Percentiles rank a stretch among this genome's conserved stretches.
Evolutionary conservation across 2,888 invertebrate species (phyloP).

Genomic region (Euphydryas editha): DNA sequence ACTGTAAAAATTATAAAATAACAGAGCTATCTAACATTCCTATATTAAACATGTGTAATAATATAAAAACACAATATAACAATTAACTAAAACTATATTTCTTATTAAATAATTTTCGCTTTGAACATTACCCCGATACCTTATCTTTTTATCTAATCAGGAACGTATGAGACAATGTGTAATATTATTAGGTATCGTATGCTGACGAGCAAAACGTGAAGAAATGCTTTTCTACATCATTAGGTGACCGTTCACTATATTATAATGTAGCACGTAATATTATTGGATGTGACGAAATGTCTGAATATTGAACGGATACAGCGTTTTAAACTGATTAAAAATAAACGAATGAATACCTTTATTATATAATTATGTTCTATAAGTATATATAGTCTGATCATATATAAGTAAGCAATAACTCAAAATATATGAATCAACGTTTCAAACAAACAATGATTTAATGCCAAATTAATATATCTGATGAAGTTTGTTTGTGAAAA

Average conservation of each 20-base stretch:
- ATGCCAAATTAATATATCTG: too few species aligned
- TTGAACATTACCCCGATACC: background rate
- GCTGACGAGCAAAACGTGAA: slow-evolving; percentile 52
- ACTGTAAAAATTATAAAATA: slow-evolving; percentile 27
- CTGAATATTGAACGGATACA: slow-evolving; percentile 5
- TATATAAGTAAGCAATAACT: too few species aligned
- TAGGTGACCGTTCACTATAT: slow-evolving; percentile 26
- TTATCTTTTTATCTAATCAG: slow-evolving; percentile 30
- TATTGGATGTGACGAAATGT: slow-evolving; percentile 15
- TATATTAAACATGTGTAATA: background rate
- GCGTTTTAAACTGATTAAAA: background rate
- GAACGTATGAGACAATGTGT: slow-evolving; percentile 24
- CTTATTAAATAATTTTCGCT: background rate
- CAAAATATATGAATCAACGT: too few species aligned
- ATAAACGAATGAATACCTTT: background rate
- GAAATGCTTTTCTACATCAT: slow-evolving; percentile 45
- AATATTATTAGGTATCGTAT: slow-evolving; percentile 33
- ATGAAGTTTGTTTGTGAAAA: too few species aligned
- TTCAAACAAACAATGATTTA: too few species aligned
- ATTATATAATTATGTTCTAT: too few species aligned
- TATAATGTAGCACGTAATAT: slow-evolving; percentile 35
- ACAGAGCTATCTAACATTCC: too few species aligned
- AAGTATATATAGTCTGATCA: too few species aligned
- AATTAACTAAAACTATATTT: background rate
- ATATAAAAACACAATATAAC: background rate